Evolutionary conservation across 2,113 vertebrate genomes (phyloP).

Genomic region (Suricata suricatta): DNA sequence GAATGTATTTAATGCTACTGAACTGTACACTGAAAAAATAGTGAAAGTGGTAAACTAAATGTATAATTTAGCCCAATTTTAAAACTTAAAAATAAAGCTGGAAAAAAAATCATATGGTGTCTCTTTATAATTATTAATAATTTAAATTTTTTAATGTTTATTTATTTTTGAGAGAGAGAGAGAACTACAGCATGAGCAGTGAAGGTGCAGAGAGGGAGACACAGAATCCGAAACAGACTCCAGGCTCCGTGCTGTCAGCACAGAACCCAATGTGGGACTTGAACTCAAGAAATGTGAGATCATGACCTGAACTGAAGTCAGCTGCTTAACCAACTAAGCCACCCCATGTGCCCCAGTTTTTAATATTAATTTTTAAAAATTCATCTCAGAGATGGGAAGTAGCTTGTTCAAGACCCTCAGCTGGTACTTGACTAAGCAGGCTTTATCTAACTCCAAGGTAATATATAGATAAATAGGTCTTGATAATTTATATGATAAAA

Average conservation of each 20-base stretch:
- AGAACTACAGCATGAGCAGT: too few species aligned
- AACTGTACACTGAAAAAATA: not conserved
- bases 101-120: not conserved
- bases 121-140: not conserved
- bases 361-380: not conserved
- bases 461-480: not conserved
- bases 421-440: not conserved
- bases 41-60: not conserved
- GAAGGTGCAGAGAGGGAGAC: too few species aligned
- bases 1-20: not conserved
- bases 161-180: too few species aligned
- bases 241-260: too few species aligned
- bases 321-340: too few species aligned
- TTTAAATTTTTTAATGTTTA: too few species aligned
- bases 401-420: not conserved
- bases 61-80: not conserved
- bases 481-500: not conserved
- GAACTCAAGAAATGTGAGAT: too few species aligned
- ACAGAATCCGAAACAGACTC: too few species aligned
- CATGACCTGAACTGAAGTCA: too few species aligned
- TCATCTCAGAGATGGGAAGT: not conserved
- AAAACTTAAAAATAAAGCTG: not conserved
- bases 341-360: not conserved
- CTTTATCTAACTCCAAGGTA: not conserved
- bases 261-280: too few species aligned